phyloP scores from a whole-genome alignment of 2,113 vertebrate species.

The Perca fluviatilis region DNA sequence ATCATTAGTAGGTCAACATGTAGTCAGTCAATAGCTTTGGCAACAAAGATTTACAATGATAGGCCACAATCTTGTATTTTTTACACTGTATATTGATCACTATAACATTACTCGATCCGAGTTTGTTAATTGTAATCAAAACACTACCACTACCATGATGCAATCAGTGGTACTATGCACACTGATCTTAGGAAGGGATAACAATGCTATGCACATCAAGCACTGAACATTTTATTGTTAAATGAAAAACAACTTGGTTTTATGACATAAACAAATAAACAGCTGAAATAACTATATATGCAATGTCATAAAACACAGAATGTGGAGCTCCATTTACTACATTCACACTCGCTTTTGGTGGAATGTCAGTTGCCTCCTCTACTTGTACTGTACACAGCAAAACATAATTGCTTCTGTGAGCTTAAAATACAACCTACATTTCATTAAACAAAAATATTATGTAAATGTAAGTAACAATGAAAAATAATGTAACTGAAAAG shows the following conservation, averaged over 20 bases:
- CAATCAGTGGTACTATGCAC: slow-evolving; percentile 13
- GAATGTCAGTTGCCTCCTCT: slow-evolving; percentile 12
- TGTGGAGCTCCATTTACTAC: slow-evolving; percentile 37
- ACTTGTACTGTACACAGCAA: not conserved
- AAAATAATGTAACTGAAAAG: slow-evolving; percentile 4
- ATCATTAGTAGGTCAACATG: slow-evolving; percentile 91
- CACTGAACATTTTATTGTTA: slow-evolving; percentile 21
- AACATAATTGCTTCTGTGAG: not conserved
- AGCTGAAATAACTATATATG: slow-evolving; percentile 32
- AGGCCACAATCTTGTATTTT: not conserved
- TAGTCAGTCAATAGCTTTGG: slow-evolving; percentile 45
- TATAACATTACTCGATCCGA: slow-evolving; percentile 33
- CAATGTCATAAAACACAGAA: slow-evolving; percentile 42
- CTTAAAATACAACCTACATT: slow-evolving; percentile 1
- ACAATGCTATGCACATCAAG: slow-evolving; percentile 44
- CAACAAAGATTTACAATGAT: slow-evolving; percentile 47
- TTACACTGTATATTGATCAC: slow-evolving; percentile 24
- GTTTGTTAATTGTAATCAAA: slow-evolving; percentile 46
- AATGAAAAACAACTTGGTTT: slow-evolving; percentile 51
- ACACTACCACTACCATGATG: slow-evolving; percentile 11
- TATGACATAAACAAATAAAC: slow-evolving; percentile 37
- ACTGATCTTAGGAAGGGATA: slow-evolving; percentile 25
- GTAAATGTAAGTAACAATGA: slow-evolving; percentile 4
- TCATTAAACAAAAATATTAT: slow-evolving; percentile 6
- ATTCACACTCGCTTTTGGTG: slow-evolving; percentile 14